These are phyloP conservation scores for Scaptomyza graminum DNA, from an alignment of 1,140 invertebrate genomes.

Conservation along the genomic window DNA sequence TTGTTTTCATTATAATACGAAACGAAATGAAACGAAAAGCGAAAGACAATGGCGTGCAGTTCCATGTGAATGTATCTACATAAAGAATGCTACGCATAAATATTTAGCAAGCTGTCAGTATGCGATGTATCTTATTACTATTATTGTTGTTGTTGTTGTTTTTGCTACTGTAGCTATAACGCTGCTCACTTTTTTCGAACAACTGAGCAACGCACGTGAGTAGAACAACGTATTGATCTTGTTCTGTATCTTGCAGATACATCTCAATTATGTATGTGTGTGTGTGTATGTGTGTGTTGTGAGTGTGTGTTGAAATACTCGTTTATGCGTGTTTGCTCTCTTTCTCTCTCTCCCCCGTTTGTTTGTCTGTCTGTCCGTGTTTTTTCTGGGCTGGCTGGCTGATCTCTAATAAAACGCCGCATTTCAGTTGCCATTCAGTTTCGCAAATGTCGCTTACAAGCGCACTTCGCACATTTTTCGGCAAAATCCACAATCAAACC, in stretches of 20 bases:
- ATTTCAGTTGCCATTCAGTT: slow-evolving; percentile 81
- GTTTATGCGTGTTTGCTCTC: slow-evolving; percentile 64
- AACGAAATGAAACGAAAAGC: slow-evolving; percentile 34
- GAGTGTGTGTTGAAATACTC: slow-evolving; percentile 63
- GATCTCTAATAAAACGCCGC: slow-evolving; percentile 81
- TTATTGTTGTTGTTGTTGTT: slow-evolving; percentile 10
- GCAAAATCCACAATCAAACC: slow-evolving; percentile 22
- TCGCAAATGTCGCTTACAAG: slow-evolving; percentile 81
- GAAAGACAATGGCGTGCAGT: slow-evolving; percentile 49
- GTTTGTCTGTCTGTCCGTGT: slow-evolving; percentile 21
- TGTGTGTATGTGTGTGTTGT: slow-evolving; percentile 7
- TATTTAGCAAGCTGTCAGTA: slow-evolving; percentile 66
- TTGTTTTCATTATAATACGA: slow-evolving; percentile 69
- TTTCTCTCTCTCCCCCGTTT: slow-evolving; percentile 24
- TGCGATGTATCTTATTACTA: slow-evolving; percentile 17
- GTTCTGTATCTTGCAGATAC: slow-evolving; percentile 79
- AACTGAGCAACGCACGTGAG: slow-evolving; percentile 70
- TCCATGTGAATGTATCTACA: slow-evolving; percentile 48
- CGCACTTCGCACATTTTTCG: slow-evolving; percentile 74
- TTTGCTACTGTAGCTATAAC: slow-evolving; percentile 6
- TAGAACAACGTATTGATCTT: slow-evolving; percentile 73
- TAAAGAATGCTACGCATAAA: slow-evolving; percentile 62
- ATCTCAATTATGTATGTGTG: slow-evolving; percentile 45
- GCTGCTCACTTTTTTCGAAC: slow-evolving; percentile 33
- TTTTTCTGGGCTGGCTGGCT: slow-evolving; percentile 22